Conservation (phyloP, 2,797 vertebrate genomes). For the Neopelma chrysocephalum region DNA sequence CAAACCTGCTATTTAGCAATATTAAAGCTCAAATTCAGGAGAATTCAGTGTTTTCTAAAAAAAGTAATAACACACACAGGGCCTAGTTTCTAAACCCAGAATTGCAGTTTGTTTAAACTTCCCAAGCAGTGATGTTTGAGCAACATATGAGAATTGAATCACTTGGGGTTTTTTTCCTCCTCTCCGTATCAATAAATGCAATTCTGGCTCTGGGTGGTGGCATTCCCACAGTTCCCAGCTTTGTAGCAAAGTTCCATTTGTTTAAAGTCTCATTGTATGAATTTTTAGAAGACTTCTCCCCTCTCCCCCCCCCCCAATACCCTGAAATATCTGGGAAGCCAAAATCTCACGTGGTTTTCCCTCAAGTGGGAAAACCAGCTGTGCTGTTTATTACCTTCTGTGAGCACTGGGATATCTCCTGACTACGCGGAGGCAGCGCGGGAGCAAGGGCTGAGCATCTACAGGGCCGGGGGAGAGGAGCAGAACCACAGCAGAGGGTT, state of each 20-base stretch:
- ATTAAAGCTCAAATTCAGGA: conserved; percentile 80
- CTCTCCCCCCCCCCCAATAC: rapidly evolving
- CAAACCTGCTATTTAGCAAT: conserved; percentile 83
- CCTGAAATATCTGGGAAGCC: not conserved
- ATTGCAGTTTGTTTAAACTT: not conserved
- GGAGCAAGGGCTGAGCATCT: conserved; percentile 77
- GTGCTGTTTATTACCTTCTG: conserved; percentile 71
- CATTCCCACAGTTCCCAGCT: not conserved
- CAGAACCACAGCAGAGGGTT: conserved; percentile 50
- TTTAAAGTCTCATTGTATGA: not conserved
- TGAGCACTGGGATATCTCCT: conserved; percentile 62
- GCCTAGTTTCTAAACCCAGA: not conserved
- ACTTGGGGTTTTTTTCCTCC: not conserved
- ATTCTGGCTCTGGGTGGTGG: not conserved
- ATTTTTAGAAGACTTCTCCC: not conserved
- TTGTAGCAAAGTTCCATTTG: not conserved
- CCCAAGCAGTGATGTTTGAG: not conserved
- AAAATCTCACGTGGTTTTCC: not conserved
- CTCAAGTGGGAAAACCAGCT: not conserved
- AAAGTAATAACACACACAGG: not conserved
- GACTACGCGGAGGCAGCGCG: conserved; percentile 73
- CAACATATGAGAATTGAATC: not conserved
- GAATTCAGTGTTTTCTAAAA: conserved; percentile 26
- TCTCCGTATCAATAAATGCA: not conserved
- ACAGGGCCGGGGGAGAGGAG: conserved; percentile 65